Evolutionary conservation across 2,113 vertebrate genomes (phyloP).

Genomic region (Eolophus roseicapilla): DNA sequence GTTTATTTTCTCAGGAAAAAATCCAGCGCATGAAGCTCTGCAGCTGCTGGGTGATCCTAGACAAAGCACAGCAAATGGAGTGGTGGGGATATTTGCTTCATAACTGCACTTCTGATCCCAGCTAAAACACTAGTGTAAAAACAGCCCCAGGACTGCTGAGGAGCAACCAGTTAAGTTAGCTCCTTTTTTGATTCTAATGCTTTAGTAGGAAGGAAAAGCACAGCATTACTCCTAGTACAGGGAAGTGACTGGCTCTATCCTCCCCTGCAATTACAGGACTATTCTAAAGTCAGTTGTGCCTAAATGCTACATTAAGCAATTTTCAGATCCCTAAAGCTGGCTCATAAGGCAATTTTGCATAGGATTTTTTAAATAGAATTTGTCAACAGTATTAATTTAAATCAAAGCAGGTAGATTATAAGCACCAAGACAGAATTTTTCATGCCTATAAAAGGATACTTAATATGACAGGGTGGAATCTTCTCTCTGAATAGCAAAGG

Average conservation of each 20-base stretch:
- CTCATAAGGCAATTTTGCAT: background rate
- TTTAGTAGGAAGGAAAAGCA: background rate
- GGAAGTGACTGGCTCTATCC: background rate
- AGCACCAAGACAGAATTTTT: background rate
- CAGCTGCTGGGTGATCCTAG: background rate
- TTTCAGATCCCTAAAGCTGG: slow-evolving; percentile 19
- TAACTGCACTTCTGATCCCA: background rate
- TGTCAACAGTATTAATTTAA: slow-evolving; percentile 26
- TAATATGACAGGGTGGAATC: background rate
- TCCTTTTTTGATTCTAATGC: background rate
- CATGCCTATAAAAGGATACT: background rate
- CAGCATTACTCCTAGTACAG: background rate
- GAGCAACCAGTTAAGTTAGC: background rate
- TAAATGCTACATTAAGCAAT: slow-evolving; percentile 35
- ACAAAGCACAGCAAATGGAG: background rate
- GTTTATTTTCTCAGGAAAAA: background rate
- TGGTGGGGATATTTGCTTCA: background rate
- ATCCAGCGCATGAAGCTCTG: background rate
- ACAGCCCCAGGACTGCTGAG: background rate
- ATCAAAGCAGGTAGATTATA: slow-evolving; percentile 8
- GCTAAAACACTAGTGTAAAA: background rate
- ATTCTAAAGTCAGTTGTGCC: background rate
- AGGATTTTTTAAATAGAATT: background rate
- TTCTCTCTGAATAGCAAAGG: background rate
- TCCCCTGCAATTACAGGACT: slow-evolving; percentile 14